phyloP scores from a whole-genome alignment of 2,113 vertebrate genomes.

The Peucedramus taeniatus region DNA sequence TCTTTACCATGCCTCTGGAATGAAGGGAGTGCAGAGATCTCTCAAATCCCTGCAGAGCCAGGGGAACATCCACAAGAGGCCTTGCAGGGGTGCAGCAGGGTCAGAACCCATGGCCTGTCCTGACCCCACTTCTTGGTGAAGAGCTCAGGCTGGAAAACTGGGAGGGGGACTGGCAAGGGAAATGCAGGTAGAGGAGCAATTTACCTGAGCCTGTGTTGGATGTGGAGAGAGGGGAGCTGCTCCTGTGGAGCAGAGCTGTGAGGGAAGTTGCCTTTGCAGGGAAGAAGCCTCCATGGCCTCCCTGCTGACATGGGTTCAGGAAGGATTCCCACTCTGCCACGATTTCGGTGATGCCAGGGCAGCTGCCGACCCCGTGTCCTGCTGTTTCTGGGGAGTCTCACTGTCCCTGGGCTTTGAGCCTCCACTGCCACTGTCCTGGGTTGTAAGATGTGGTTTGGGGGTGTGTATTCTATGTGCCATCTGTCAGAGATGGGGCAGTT shows the following conservation, averaged over 20 bases:
- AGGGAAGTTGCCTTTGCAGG: neutral
- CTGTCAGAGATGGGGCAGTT: neutral
- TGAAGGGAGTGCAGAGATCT: neutral
- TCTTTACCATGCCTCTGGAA: neutral
- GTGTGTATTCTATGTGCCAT: accelerated
- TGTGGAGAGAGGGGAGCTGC: neutral
- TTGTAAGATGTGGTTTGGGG: neutral
- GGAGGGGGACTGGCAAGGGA: neutral
- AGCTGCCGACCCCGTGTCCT: neutral
- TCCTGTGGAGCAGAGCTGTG: accelerated
- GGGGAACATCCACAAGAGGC: too few relatives aligned
- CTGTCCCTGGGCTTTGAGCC: neutral
- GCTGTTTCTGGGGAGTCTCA: neutral
- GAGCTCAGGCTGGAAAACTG: neutral
- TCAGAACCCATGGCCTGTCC: neutral
- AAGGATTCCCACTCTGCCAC: neutral
- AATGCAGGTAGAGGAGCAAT: neutral
- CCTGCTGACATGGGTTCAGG: neutral
- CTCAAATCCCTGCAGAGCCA: neutral
- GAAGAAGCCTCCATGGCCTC: neutral
- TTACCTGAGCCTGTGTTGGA: neutral
- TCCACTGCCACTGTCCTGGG: neutral
- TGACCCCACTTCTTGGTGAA: accelerated
- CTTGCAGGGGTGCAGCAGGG: neutral
- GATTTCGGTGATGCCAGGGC: neutral